Evolutionary conservation across 1,140 invertebrate species (phyloP), one percentile per base, ranked within the genome.

Genomic region (Leptopilina boulardi): DNA sequence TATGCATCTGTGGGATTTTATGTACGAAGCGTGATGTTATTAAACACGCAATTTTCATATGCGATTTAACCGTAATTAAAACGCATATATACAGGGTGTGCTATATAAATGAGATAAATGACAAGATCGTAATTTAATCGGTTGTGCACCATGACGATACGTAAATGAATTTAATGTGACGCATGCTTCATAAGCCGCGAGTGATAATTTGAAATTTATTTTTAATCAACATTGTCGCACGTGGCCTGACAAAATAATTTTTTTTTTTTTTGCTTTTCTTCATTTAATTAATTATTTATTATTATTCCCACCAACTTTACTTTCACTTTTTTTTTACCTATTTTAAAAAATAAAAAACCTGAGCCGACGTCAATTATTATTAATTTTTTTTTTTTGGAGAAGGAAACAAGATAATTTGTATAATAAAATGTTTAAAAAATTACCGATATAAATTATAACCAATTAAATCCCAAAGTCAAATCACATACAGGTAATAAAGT

Each of bases 161-260:
- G 34, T 38, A 82, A 82, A 77, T 71, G 59, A 80, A 77, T 82
- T 83, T 82, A 86, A 86, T 80, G 78, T 80, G 78, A 71, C 82
- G 85, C 86, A 79, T 86, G 84, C 82, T 85, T 87, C 85, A 85
- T 80, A 73, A 56, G 76, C 44, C 51, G 26, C 26, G 26, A 5
- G 74, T 26, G 73, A 73, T 78, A 74, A 78, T 80, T 78, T 71
- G 79, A 56, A 66, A 44, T 74, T 84, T n/a, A n/a, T n/a, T 84
- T 82, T 78, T 77, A 81, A 84, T 85, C 82, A 83, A 82, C 47
- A 76, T 59, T 59, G 73, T 77, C 71, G 44, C 56, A 59, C 56
- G 70, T 80, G 21, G 82, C 72, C 59, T 23, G 74, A 47, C 51
- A 74, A 44, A 42, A 74, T 70, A 19, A 42, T 72, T 42, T 70